A percentile compares a stretch with the other conserved stretches of the same genome.
These are phyloP conservation scores for Mungos mungo DNA, from an alignment of 2,113 vertebrate species.

Conservation along the genomic window DNA sequence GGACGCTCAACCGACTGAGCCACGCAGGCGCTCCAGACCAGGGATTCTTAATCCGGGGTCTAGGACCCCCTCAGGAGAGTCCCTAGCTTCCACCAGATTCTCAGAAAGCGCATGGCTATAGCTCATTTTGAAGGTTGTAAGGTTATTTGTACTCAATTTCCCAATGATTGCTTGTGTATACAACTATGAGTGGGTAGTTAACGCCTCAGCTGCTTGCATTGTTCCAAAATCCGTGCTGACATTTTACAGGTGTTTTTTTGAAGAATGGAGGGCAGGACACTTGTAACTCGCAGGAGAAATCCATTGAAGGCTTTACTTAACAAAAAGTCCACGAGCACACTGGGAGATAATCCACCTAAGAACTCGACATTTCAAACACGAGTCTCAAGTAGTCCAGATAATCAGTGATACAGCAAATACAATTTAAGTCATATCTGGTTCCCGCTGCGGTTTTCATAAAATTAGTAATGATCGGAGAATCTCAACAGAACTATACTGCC, in stretches of 20 bases:
- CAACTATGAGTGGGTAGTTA: background rate
- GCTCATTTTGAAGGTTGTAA: background rate
- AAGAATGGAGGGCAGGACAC: background rate
- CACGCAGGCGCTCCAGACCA: background rate
- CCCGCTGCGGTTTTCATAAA: background rate
- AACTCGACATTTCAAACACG: background rate
- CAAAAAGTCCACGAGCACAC: background rate
- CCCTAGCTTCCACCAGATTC: background rate
- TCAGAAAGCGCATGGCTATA: background rate
- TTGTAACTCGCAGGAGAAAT: background rate
- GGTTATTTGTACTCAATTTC: background rate
- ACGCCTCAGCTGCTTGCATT: background rate
- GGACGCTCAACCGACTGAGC: no score
- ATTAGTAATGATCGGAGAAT: background rate
- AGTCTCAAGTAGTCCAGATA: background rate
- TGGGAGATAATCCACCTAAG: background rate
- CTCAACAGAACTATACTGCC: background rate
- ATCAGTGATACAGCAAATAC: background rate
- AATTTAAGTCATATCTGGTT: background rate
- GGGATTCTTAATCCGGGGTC: background rate
- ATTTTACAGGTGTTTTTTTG: background rate
- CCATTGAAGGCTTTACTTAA: background rate
- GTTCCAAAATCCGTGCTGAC: background rate
- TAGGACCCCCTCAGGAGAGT: background rate
- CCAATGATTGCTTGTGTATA: background rate